These are phyloP conservation scores for Hybos culiciformis DNA, from an alignment of 2,888 invertebrate species.

Conservation along the genomic window DNA sequence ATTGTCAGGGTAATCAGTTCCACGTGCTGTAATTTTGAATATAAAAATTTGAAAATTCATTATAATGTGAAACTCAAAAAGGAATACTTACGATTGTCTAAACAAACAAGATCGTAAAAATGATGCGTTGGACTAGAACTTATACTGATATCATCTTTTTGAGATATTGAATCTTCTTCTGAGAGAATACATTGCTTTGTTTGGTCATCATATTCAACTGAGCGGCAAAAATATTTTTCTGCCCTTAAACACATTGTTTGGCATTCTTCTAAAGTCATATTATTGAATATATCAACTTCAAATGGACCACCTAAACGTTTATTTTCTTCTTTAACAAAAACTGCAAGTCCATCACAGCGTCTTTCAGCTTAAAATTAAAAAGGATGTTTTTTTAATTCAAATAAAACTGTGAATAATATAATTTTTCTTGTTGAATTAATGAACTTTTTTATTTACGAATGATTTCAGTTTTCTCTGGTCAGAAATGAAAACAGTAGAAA, in stretches of 20 bases:
- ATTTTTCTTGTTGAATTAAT: too few relatives aligned
- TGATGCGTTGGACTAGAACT: slow-evolving; percentile 76
- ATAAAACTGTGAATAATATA: too few relatives aligned
- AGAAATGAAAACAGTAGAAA: too few relatives aligned
- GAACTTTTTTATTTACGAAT: too few relatives aligned
- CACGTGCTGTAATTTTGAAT: slow-evolving; percentile 53
- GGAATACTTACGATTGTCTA: slow-evolving; percentile 71
- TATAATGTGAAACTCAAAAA: not conserved
- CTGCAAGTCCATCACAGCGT: slow-evolving; percentile 72
- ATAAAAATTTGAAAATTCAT: too few relatives aligned
- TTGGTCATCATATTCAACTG: slow-evolving; percentile 79
- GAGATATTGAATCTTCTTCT: slow-evolving; percentile 81
- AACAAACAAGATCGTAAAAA: slow-evolving; percentile 77
- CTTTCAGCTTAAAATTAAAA: slow-evolving; percentile 50
- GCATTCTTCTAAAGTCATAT: slow-evolving; percentile 76
- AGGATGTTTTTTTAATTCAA: too few relatives aligned
- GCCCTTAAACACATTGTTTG: slow-evolving; percentile 76
- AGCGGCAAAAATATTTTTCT: slow-evolving; percentile 78
- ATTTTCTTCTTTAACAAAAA: slow-evolving; percentile 82
- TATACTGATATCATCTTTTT: slow-evolving; percentile 74
- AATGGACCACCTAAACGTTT: slow-evolving; percentile 77
- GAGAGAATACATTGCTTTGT: slow-evolving; percentile 77
- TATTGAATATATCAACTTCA: slow-evolving; percentile 75
- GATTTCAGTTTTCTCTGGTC: too few relatives aligned
- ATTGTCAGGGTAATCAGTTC: slow-evolving; percentile 79